Evolutionary conservation across 2,113 vertebrate species (phyloP).

Genomic region (human (Homo sapiens)): DNA sequence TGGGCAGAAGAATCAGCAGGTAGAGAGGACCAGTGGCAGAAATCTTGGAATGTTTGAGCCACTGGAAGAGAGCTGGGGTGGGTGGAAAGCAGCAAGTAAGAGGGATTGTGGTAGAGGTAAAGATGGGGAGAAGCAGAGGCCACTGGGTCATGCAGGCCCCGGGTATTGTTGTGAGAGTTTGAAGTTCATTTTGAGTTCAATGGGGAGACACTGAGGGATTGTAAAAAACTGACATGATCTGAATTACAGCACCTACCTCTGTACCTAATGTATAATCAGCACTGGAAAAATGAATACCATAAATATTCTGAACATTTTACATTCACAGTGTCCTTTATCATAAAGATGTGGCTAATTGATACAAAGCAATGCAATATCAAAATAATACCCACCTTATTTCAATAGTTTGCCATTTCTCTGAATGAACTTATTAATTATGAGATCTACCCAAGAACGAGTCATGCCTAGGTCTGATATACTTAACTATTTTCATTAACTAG

Average conservation of each 20-base stretch:
- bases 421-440: not conserved
- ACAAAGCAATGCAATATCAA: not conserved
- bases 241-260: not conserved
- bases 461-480: not conserved
- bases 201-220: not conserved
- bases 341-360: not conserved
- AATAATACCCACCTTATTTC: not conserved
- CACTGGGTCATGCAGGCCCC: fast-evolving
- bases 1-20: not conserved
- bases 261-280: not conserved
- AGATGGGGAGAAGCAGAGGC: too few species aligned
- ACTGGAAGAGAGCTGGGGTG: not conserved
- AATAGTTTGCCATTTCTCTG: not conserved
- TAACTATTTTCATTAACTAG: not conserved
- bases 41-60: not conserved
- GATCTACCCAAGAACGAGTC: not conserved
- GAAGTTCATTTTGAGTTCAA: not conserved
- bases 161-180: not conserved
- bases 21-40: not conserved
- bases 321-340: not conserved
- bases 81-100: not conserved
- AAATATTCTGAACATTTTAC: not conserved
- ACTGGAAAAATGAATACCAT: not conserved
- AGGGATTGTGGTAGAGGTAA: not conserved
- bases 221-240: not conserved